A percentile compares a stretch with the other conserved stretches of the same genome.
phyloP scores from a whole-genome alignment of 2,888 invertebrate species.

The Drosophila paracracens region DNA sequence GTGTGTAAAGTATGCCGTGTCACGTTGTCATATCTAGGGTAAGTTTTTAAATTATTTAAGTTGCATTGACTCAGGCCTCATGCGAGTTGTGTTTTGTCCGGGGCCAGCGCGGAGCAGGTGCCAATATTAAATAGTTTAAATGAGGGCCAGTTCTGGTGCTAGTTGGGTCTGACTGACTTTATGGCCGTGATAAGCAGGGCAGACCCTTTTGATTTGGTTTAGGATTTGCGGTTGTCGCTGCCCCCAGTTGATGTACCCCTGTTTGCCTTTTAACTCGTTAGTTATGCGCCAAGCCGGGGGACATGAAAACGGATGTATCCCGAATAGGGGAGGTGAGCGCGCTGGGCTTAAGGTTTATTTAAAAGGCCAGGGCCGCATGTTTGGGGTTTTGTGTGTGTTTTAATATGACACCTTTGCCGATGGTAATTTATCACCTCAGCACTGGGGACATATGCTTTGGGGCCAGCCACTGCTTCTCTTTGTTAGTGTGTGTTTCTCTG shows the following conservation, averaged over 20 bases:
- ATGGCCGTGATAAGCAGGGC: conserved; percentile 78
- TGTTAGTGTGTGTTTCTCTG: conserved; percentile 4
- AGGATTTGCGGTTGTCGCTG: conserved; percentile 76
- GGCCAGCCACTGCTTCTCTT: conserved; percentile 9
- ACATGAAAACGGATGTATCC: conserved; percentile 20
- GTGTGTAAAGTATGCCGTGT: conserved; percentile 8
- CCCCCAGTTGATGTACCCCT: conserved; percentile 31
- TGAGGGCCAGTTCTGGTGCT: conserved; percentile 35
- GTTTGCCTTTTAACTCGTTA: conserved; percentile 74
- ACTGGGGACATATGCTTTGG: conserved; percentile 71
- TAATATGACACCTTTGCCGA: conserved; percentile 80
- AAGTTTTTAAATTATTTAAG: conserved; percentile 67
- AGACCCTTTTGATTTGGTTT: conserved; percentile 79
- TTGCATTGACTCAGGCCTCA: conserved; percentile 32
- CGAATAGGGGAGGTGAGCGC: conserved; percentile 7
- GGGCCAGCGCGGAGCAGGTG: conserved; percentile 57
- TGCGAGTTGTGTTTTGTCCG: conserved; percentile 9
- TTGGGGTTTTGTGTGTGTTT: conserved; percentile 77
- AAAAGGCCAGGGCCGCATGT: conserved; percentile 78
- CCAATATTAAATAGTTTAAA: conserved; percentile 77
- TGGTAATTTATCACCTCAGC: conserved; percentile 79
- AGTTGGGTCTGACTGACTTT: conserved; percentile 60
- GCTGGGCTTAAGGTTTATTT: conserved; percentile 75
- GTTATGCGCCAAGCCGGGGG: conserved; percentile 65
- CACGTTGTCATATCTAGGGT: conserved; percentile 33